Conservation (phyloP, 2,888 invertebrate genomes). For the Steinernema hermaphroditum region DNA sequence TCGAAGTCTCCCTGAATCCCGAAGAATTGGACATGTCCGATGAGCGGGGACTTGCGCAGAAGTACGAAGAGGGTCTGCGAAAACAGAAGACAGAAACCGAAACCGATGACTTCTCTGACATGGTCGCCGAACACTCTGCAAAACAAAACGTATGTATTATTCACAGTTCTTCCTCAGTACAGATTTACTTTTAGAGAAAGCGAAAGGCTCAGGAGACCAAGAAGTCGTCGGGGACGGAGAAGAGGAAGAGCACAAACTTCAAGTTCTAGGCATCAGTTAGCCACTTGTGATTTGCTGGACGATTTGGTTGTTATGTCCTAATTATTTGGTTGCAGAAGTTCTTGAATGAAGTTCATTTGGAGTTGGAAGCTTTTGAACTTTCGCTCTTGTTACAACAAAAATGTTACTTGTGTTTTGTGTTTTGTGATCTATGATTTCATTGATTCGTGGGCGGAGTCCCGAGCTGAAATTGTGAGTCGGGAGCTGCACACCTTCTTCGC, state of each 20-base stretch:
- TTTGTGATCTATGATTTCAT: slow-evolving; percentile 1
- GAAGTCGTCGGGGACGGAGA: slow-evolving; percentile 47
- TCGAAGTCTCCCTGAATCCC: slow-evolving; percentile 93
- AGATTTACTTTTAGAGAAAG: slow-evolving; percentile 60
- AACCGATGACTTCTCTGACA: slow-evolving; percentile 95
- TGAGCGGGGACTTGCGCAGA: slow-evolving; percentile 84
- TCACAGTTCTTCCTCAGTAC: slow-evolving; percentile 30
- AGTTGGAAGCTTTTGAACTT: too few relatives aligned
- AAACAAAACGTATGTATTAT: slow-evolving; percentile 79
- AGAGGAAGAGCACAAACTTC: slow-evolving; percentile 66
- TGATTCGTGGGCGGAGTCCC: slow-evolving; percentile 2
- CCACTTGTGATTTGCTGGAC: not conserved
- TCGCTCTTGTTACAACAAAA: too few relatives aligned
- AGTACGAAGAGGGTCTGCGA: slow-evolving; percentile 92
- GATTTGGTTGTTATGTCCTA: slow-evolving; percentile 30
- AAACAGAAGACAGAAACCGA: slow-evolving; percentile 75
- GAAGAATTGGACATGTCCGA: slow-evolving; percentile 70
- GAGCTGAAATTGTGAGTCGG: too few relatives aligned
- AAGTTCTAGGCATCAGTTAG: slow-evolving; percentile 61
- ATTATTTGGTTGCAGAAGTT: not conserved
- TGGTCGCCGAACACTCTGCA: slow-evolving; percentile 96
- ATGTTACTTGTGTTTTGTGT: too few relatives aligned
- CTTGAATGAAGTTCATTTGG: not conserved
- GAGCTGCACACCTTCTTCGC: too few relatives aligned
- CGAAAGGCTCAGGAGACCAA: slow-evolving; percentile 64